Base-by-base conservation (phyloP, 2,113 vertebrate species). In the Periophthalmus modestus region DNA sequence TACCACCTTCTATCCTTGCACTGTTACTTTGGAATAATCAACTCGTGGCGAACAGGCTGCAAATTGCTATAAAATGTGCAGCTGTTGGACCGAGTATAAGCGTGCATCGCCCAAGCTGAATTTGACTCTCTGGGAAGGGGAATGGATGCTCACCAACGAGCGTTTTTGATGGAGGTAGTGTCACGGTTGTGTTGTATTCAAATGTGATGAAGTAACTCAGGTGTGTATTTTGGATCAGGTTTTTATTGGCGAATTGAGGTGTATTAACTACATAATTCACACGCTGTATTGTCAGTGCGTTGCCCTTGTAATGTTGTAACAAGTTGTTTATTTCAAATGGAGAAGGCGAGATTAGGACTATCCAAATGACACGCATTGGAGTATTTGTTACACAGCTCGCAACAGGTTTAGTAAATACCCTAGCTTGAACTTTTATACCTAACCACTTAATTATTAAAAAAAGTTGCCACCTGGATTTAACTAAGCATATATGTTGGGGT, bases 11-110 rank as follows among this genome's bases (percentile, higher is more conserved):
- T 81, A 87, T 86, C 66, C 34, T 52, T 14, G 76, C 77, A 72
- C 34, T 66, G 72, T 48, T 67, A 10, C 87, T 87, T 91, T 82
- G 86, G 80, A 84, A 87, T 81, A 78, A 92, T 85, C 77, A 87
- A 89, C 77, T 86, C 73, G 59, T 83, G 76, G 87, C 80, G 81
- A 87, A 80, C 71, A 62, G 74, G 73, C 80, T 75, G 71, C 80
- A 80, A 68, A 85, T 72, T 72, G 75, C 72, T 80, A 78, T 78
- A 71, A 78, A 76, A 82, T 68, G 78, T 73, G 77, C 89, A 89
- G 83, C 87, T 87, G 87, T 83, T 84, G 68, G 69, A 78, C 72
- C 47, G 72, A 87, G 69, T 69, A 62, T 47, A 61, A 62, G 63
- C 23, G 78, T 75, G 71, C 82, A 75, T 84, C 81, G 68, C 71